These are phyloP conservation scores for Neocrepidodera transversa DNA, from an alignment of 2,888 invertebrate genomes.

Conservation along the genomic window DNA sequence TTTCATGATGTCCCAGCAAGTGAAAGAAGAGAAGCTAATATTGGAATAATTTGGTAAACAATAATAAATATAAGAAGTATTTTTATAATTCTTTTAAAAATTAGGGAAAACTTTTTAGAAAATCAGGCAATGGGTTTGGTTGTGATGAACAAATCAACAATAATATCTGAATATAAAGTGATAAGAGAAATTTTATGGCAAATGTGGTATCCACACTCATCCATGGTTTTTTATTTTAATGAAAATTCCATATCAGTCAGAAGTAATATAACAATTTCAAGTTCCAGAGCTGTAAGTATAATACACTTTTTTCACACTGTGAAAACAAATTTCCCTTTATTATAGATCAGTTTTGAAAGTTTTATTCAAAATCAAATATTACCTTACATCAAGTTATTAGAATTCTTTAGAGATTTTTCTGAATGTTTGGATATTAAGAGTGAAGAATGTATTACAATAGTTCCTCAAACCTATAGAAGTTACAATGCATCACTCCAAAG, in stretches of 20 bases:
- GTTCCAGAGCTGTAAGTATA: slow-evolving; percentile 52
- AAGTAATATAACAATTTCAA: slow-evolving; percentile 53
- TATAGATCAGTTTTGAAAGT: slow-evolving; percentile 44
- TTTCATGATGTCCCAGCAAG: slow-evolving; percentile 50
- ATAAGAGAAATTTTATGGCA: slow-evolving; percentile 58
- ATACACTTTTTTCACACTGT: slow-evolving; percentile 2
- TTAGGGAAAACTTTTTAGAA: slow-evolving; percentile 52
- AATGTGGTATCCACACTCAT: slow-evolving; percentile 51
- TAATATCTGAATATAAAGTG: slow-evolving; percentile 57
- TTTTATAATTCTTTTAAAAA: slow-evolving; percentile 23
- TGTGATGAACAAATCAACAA: slow-evolving; percentile 43
- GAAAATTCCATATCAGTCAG: slow-evolving; percentile 50
- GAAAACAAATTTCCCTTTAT: slow-evolving; percentile 22
- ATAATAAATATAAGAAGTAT: background rate
- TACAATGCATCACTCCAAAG: slow-evolving; percentile 49
- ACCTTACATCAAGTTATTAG: slow-evolving; percentile 53
- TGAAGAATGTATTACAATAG: slow-evolving; percentile 33
- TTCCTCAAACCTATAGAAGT: slow-evolving; percentile 52
- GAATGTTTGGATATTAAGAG: slow-evolving; percentile 34
- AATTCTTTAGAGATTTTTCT: slow-evolving; percentile 52
- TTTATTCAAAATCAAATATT: slow-evolving; percentile 52
- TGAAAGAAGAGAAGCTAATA: slow-evolving; percentile 50
- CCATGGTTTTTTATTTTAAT: slow-evolving; percentile 50
- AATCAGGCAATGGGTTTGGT: slow-evolving; percentile 49
- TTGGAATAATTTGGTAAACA: slow-evolving; percentile 55